Percentiles rank a stretch among this genome's conserved stretches.
These are phyloP conservation scores for Zalophus californianus DNA, from an alignment of 2,797 vertebrate species.

Conservation along the genomic window DNA sequence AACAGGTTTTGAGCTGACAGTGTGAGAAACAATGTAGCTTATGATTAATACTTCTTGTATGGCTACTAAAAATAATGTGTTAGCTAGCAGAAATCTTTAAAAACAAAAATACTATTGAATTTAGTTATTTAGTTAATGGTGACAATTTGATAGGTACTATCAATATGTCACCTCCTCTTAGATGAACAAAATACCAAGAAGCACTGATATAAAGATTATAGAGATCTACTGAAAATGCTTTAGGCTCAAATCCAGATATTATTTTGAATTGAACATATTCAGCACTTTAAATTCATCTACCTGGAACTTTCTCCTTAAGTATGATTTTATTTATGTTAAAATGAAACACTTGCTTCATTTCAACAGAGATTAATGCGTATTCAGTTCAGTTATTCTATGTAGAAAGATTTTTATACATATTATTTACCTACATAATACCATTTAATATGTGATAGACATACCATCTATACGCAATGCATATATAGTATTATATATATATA, in stretches of 20 bases:
- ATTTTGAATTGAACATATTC: not conserved
- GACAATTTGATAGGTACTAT: not conserved
- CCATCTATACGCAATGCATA: not conserved
- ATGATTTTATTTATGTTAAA: not conserved
- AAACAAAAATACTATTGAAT: not conserved
- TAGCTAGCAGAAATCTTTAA: not conserved
- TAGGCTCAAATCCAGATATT: not conserved
- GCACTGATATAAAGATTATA: not conserved
- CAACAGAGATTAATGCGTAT: not conserved
- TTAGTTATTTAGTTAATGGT: not conserved
- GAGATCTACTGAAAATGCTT: not conserved
- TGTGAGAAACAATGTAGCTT: not conserved
- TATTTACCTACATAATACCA: not conserved
- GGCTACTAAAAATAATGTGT: not conserved
- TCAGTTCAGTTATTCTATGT: not conserved
- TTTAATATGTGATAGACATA: not conserved
- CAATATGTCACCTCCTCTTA: not conserved
- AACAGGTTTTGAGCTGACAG: not conserved
- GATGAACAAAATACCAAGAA: not conserved
- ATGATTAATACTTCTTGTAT: not conserved
- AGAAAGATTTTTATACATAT: not conserved
- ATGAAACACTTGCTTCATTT: not conserved
- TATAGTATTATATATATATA: not conserved
- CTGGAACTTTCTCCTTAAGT: not conserved
- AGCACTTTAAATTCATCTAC: not conserved